A percentile compares a stretch with the other conserved stretches of the same genome.
These are phyloP conservation scores for Notiomystis cincta DNA, from an alignment of 2,113 vertebrate species.

Conservation along the genomic window DNA sequence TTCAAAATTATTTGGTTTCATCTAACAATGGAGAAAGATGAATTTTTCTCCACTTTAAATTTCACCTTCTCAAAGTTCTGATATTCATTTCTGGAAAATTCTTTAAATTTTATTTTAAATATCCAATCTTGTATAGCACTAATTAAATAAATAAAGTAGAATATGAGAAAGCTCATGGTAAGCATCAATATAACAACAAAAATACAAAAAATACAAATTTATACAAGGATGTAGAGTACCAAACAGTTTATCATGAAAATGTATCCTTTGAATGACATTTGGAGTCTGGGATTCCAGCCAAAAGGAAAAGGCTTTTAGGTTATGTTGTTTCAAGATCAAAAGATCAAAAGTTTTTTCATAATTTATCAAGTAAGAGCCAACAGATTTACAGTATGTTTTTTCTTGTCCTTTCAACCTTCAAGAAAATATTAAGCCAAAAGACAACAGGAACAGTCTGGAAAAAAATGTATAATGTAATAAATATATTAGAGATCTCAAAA, in stretches of 20 bases:
- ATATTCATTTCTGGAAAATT: neutral
- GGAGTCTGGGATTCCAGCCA: conserved; percentile 69
- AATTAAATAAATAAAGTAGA: neutral
- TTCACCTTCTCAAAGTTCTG: neutral
- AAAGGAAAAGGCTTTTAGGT: conserved; percentile 66
- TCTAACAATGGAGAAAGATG: neutral
- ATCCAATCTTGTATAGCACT: neutral
- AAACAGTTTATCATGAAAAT: conserved; percentile 48
- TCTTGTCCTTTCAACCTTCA: conserved; percentile 20
- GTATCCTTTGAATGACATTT: conserved; percentile 60
- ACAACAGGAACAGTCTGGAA: neutral
- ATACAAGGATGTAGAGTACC: conserved; percentile 31
- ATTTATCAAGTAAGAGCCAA: conserved; percentile 54
- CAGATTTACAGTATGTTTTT: conserved; percentile 51
- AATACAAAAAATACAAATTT: neutral
- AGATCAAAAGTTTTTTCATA: conserved; percentile 50
- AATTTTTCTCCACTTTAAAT: neutral
- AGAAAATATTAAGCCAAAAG: neutral
- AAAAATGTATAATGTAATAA: neutral
- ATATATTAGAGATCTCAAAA: neutral
- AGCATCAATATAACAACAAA: neutral
- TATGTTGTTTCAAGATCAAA: conserved; percentile 64
- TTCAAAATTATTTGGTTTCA: neutral
- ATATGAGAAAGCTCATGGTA: neutral
- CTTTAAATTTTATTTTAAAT: conserved; percentile 16